A percentile compares a stretch with the other conserved stretches of the same genome.
Evolutionary conservation across 2,113 vertebrate genomes (phyloP).

Genomic region (Tachysurus fulvidraco): DNA sequence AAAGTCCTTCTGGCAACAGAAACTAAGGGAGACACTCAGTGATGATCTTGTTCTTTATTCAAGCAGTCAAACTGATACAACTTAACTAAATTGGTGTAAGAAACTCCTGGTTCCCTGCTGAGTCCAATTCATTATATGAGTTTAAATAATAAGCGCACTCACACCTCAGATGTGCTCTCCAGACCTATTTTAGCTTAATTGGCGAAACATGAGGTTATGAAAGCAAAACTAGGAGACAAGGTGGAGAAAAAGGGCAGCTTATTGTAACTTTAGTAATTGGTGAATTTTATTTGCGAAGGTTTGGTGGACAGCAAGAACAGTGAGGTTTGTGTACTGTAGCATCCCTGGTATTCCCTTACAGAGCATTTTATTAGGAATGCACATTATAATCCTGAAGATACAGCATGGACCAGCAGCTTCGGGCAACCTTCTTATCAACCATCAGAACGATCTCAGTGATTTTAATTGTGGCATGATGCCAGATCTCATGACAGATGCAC

Average conservation of each 20-base stretch:
- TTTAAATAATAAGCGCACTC: slow-evolving; percentile 3
- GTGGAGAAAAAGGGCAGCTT: neutral
- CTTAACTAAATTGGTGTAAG: slow-evolving; percentile 3
- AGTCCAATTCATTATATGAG: slow-evolving; percentile 17
- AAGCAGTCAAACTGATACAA: neutral
- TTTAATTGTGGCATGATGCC: no score
- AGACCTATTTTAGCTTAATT: slow-evolving; percentile 12
- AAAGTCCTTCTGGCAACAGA: neutral
- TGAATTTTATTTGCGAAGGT: neutral
- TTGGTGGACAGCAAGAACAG: neutral
- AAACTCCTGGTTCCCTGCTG: neutral
- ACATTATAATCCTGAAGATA: no score
- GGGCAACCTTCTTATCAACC: no score
- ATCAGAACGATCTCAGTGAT: no score
- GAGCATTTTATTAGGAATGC: no score
- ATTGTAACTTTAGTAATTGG: slow-evolving; percentile 7
- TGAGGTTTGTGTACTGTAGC: neutral
- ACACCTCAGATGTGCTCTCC: neutral
- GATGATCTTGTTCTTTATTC: neutral
- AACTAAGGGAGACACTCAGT: neutral
- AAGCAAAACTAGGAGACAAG: slow-evolving; percentile 6
- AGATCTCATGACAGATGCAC: no score
- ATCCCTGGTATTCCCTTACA: neutral
- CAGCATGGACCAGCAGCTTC: no score
- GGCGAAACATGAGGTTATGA: slow-evolving; percentile 9